Evolutionary conservation across 2,888 invertebrate species (phyloP).

Genomic region (Trachelus iudaicus): DNA sequence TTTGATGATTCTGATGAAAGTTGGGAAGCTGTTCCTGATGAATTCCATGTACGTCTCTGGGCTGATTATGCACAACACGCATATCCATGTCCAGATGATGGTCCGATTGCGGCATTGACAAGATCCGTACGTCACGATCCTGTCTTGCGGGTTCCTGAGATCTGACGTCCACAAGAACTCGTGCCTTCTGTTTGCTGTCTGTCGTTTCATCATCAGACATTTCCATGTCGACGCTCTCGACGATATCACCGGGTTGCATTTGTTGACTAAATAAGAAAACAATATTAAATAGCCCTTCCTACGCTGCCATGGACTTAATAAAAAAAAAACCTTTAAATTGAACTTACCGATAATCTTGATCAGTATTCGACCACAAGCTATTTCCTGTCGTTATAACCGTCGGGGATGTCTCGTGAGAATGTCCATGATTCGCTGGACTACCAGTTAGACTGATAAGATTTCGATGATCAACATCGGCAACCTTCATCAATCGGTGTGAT

Average conservation of each 20-base stretch:
- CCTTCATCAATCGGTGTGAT: constrained; percentile 59
- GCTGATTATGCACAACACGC: constrained; percentile 49
- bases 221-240: constrained; percentile 88
- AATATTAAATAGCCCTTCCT: neutral
- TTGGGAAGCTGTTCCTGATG: constrained; percentile 31
- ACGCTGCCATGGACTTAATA: neutral
- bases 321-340: neutral
- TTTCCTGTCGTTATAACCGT: constrained; percentile 42
- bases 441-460: constrained; percentile 87
- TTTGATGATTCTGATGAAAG: constrained; percentile 18
- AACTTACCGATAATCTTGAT: constrained; percentile 61
- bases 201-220: constrained; percentile 81
- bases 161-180: constrained; percentile 56
- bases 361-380: constrained; percentile 55
- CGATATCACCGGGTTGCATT: constrained; percentile 71
- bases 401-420: constrained; percentile 40
- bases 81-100: constrained; percentile 64
- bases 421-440: constrained; percentile 69
- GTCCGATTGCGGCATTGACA: constrained; percentile 27
- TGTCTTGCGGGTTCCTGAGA: constrained; percentile 33
- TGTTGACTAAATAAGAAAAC: constrained; percentile 16
- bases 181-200: constrained; percentile 54
- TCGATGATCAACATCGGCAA: constrained; percentile 81
- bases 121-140: constrained; percentile 55
- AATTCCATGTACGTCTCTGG: constrained; percentile 38